phyloP scores from a whole-genome alignment of 2,888 invertebrate genomes.

The Luffia ferchaultella region DNA sequence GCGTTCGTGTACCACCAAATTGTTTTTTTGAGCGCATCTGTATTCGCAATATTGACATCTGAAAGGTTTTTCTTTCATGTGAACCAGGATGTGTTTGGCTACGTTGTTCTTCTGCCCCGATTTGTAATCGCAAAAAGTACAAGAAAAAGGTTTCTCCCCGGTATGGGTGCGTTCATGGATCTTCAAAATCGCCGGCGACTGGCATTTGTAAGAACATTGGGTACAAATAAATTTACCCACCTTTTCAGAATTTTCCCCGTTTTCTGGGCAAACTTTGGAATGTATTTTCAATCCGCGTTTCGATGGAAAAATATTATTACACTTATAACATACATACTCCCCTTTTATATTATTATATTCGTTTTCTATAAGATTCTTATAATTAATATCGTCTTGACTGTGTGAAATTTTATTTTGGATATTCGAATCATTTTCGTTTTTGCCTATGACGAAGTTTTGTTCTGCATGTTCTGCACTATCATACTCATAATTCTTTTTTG shows the following conservation, averaged over 20 bases:
- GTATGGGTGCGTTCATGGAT: constrained; percentile 58
- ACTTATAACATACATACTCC: constrained; percentile 46
- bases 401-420: constrained; percentile 25
- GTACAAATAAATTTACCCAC: constrained; percentile 45
- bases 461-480: constrained; percentile 19
- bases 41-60: constrained; percentile 59
- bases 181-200: constrained; percentile 56
- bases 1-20: constrained; percentile 54
- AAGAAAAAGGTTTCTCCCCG: constrained; percentile 55
- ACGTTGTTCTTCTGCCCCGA: constrained; percentile 61
- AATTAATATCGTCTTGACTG: constrained; percentile 27
- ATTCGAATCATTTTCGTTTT: constrained; percentile 27
- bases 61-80: constrained; percentile 61
- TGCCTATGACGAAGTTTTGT: constrained; percentile 14
- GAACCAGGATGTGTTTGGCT: constrained; percentile 56
- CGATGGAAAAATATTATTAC: constrained; percentile 41
- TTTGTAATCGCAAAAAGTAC: constrained; percentile 56
- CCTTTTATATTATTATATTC: constrained; percentile 33
- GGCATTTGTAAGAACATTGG: constrained; percentile 54
- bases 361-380: constrained; percentile 11
- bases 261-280: constrained; percentile 32
- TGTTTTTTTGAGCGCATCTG: constrained; percentile 57
- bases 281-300: constrained; percentile 48
- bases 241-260: constrained; percentile 27
- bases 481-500: constrained; percentile 12